phyloP scores from a whole-genome alignment of 2,888 invertebrate species.

The Hypolimnas misippus region DNA sequence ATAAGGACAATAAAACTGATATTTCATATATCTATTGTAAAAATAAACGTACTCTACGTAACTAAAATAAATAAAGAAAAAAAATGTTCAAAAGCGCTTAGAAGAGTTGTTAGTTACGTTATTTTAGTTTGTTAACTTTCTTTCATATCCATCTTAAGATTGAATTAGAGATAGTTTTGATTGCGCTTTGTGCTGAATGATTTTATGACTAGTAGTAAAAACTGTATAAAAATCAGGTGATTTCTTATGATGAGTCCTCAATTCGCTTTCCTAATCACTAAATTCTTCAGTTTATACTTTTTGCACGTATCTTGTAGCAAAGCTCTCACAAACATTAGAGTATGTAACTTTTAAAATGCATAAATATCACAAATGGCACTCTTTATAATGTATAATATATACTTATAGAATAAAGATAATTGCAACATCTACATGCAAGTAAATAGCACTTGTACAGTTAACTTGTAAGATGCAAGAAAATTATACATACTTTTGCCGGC shows the following conservation, averaged over 20 bases:
- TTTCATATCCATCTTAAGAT: not conserved
- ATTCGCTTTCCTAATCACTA: too few relatives aligned
- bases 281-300: too few relatives aligned
- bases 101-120: too few relatives aligned
- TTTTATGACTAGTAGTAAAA: not conserved
- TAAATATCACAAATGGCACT: not conserved
- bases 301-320: too few relatives aligned
- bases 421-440: not conserved
- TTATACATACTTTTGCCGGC: constrained; percentile 21
- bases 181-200: not conserved
- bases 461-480: constrained; percentile 22
- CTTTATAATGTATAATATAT: not conserved
- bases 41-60: too few relatives aligned
- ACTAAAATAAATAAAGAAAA: too few relatives aligned
- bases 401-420: not conserved
- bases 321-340: too few relatives aligned
- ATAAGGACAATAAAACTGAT: too few relatives aligned
- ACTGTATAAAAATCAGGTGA: too few relatives aligned
- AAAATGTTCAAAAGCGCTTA: too few relatives aligned
- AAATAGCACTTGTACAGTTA: constrained; percentile 16
- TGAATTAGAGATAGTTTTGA: not conserved
- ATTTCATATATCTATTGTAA: too few relatives aligned
- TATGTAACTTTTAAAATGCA: not conserved
- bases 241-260: too few relatives aligned
- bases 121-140: not conserved